Percentiles rank a stretch among this genome's conserved stretches.
Conservation (phyloP, 2,797 vertebrate genomes). For the Acrossocheilus fasciatus region DNA sequence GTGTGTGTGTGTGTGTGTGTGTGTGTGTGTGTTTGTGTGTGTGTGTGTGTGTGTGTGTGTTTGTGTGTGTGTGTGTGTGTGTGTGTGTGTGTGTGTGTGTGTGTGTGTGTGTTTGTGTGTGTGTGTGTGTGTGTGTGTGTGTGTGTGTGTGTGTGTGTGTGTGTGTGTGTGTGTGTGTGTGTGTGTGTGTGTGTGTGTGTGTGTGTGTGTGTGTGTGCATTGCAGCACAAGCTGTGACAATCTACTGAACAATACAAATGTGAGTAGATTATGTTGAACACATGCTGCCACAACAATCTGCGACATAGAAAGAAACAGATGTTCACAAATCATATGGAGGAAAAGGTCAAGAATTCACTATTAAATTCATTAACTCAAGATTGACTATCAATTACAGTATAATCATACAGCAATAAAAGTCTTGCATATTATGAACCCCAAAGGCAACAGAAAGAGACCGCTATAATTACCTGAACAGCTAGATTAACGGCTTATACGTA, state of each 20-base stretch:
- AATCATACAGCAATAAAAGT: conserved; percentile 9
- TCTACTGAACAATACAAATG: background rate
- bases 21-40: background rate
- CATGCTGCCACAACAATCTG: background rate
- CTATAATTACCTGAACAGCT: background rate
- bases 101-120: background rate
- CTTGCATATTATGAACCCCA: conserved; percentile 1
- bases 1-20: background rate
- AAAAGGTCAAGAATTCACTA: conserved; percentile 2
- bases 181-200: background rate
- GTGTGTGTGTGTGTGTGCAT: background rate
- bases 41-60: no score
- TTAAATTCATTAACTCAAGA: conserved; percentile 19
- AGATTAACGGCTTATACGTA: background rate
- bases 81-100: background rate
- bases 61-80: background rate
- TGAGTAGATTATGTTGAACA: background rate
- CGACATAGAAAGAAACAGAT: conserved; percentile 7
- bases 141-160: background rate
- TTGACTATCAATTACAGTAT: background rate
- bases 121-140: background rate
- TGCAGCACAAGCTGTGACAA: background rate
- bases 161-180: background rate
- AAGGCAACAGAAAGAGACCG: conserved; percentile 1
- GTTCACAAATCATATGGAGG: background rate